A percentile compares a stretch with the other conserved stretches of the same genome.
These are phyloP conservation scores for Cairina moschata DNA, from an alignment of 2,113 vertebrate genomes.

Conservation along the genomic window DNA sequence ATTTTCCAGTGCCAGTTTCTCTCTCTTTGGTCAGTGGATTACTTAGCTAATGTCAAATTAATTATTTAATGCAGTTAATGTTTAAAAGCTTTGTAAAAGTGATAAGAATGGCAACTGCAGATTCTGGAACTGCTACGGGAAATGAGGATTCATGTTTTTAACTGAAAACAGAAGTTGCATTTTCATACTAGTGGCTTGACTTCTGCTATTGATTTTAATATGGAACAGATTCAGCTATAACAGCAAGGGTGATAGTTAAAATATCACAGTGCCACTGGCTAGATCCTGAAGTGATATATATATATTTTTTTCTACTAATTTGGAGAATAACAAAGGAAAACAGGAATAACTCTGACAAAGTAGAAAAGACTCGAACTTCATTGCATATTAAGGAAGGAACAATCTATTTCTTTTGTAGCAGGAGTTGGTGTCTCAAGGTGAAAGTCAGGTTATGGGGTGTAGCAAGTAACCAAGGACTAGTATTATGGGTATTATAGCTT, in stretches of 20 bases:
- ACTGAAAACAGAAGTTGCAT: not conserved
- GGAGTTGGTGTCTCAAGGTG: not conserved
- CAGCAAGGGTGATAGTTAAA: not conserved
- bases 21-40: constrained; percentile 41
- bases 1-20: constrained; percentile 23
- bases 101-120: not conserved
- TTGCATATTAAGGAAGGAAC: not conserved
- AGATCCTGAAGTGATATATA: not conserved
- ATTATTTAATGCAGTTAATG: constrained; percentile 46
- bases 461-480: not conserved
- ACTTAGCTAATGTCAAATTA: constrained; percentile 61
- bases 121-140: not conserved
- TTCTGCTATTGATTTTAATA: not conserved
- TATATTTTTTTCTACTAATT: not conserved
- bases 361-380: not conserved
- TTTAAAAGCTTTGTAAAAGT: constrained; percentile 31
- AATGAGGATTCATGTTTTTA: not conserved
- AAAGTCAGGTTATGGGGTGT: not conserved
- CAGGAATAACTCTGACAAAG: not conserved
- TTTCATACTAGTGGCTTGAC: not conserved
- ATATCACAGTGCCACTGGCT: not conserved
- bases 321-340: not conserved
- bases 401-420: not conserved
- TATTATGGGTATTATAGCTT: not conserved
- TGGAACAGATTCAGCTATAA: not conserved